Evolutionary conservation across 1,140 invertebrate species (phyloP).

Genomic region (Nasonia giraulti): DNA sequence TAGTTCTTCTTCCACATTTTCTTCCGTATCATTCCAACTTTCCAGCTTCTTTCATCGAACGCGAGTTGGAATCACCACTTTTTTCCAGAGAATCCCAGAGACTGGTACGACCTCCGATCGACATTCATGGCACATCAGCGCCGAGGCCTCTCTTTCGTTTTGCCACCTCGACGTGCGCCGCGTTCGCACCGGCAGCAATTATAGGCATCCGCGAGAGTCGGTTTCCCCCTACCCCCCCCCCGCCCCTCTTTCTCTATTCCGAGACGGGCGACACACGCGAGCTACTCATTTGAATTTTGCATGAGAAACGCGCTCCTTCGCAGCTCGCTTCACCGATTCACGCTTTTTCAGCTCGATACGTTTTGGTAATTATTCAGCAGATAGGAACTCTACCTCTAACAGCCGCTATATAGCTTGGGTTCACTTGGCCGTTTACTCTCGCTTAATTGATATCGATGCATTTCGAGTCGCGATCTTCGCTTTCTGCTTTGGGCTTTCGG

Average conservation of each 20-base stretch:
- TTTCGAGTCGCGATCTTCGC: no score
- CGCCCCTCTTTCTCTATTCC: no score
- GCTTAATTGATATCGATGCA: no score
- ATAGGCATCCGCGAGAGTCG: neutral
- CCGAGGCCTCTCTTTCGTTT: conserved; percentile 1
- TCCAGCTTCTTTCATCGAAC: no score
- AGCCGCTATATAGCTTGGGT: no score
- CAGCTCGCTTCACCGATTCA: neutral
- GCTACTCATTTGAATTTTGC: conserved; percentile 36
- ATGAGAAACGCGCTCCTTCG: conserved; percentile 6
- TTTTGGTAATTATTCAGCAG: neutral
- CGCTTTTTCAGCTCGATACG: neutral
- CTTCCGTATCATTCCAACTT: no score
- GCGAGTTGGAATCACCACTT: neutral
- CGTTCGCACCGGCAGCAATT: conserved; percentile 18
- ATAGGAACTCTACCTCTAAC: neutral
- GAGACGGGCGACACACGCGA: conserved; percentile 14
- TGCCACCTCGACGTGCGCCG: neutral
- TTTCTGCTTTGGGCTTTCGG: neutral
- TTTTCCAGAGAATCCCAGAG: neutral
- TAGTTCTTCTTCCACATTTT: no score
- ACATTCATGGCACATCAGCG: neutral
- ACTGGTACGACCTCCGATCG: neutral
- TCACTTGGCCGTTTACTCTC: no score
- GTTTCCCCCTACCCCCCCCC: neutral